These are phyloP conservation scores for Sebastes diploproa DNA, from an alignment of 2,797 vertebrate species.

Conservation along the genomic window DNA sequence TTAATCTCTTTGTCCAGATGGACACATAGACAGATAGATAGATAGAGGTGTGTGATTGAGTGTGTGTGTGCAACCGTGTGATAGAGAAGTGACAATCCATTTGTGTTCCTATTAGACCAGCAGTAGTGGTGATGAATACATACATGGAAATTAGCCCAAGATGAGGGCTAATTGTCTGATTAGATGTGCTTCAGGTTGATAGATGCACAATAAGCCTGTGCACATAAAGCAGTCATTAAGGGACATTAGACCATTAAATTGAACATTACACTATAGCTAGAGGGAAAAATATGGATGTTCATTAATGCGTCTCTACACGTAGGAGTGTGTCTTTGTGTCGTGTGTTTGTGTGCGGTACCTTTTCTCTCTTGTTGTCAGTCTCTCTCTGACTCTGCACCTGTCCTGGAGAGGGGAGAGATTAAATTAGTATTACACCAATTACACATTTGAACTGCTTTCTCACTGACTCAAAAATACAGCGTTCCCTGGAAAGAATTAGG, in stretches of 20 bases:
- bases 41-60: not conserved
- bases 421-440: constrained; percentile 53
- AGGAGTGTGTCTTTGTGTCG: constrained; percentile 18
- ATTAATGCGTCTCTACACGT: constrained; percentile 50
- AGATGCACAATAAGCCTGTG: constrained; percentile 65
- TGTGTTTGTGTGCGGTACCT: constrained; percentile 49
- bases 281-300: constrained; percentile 61
- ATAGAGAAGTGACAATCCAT: constrained; percentile 38
- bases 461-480: constrained; percentile 1
- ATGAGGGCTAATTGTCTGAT: constrained; percentile 75
- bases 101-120: constrained; percentile 56
- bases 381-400: constrained; percentile 59
- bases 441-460: constrained; percentile 39
- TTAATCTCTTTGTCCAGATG: not conserved
- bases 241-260: constrained; percentile 74
- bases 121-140: constrained; percentile 67
- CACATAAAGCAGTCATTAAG: constrained; percentile 72
- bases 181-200: constrained; percentile 75
- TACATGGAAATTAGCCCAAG: constrained; percentile 66
- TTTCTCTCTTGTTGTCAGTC: constrained; percentile 41
- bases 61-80: not conserved
- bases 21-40: not conserved
- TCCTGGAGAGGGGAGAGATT: constrained; percentile 45
- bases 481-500: constrained; percentile 26
- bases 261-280: constrained; percentile 68